These are phyloP conservation scores for Drosophila diplacantha DNA, from an alignment of 2,888 invertebrate species.

Conservation along the genomic window DNA sequence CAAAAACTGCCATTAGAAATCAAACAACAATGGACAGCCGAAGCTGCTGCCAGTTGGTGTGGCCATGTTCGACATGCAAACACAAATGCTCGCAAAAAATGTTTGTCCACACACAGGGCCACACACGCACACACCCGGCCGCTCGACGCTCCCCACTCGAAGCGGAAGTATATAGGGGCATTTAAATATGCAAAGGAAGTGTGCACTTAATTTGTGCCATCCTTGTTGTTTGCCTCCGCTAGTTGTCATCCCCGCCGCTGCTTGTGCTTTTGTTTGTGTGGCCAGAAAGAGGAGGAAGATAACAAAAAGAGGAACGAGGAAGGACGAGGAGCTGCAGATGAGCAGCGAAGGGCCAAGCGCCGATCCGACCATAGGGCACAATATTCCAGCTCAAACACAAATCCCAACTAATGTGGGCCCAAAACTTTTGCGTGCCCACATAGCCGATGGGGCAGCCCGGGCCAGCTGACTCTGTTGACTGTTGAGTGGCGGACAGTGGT, in stretches of 20 bases:
- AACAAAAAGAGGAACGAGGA: slow-evolving; percentile 38
- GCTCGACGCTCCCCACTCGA: slow-evolving; percentile 43
- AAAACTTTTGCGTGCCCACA: slow-evolving; percentile 60
- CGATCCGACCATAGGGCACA: slow-evolving; percentile 60
- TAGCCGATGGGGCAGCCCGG: slow-evolving; percentile 24
- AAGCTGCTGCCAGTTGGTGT: slow-evolving; percentile 39
- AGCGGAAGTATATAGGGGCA: slow-evolving; percentile 71
- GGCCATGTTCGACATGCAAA: slow-evolving; percentile 67
- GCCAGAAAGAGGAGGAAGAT: slow-evolving; percentile 9
- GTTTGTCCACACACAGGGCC: slow-evolving; percentile 46
- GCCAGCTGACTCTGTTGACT: slow-evolving; percentile 68
- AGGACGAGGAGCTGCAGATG: slow-evolving; percentile 25
- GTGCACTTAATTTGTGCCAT: slow-evolving; percentile 72
- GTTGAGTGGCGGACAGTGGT: slow-evolving; percentile 53
- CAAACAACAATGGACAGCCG: slow-evolving; percentile 58
- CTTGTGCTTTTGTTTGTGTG: slow-evolving; percentile 49
- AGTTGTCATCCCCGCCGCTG: slow-evolving; percentile 40
- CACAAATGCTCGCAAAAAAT: slow-evolving; percentile 65
- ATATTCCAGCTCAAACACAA: slow-evolving; percentile 68
- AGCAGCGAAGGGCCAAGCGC: slow-evolving; percentile 36
- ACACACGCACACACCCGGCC: background rate
- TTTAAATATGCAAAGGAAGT: slow-evolving; percentile 73
- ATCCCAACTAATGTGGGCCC: slow-evolving; percentile 69
- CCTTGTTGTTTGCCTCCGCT: slow-evolving; percentile 61
- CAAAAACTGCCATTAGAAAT: slow-evolving; percentile 60